Evolutionary conservation across 2,113 vertebrate species (phyloP), one percentile per base, ranked within the genome.

Genomic region (Indicator indicator): DNA sequence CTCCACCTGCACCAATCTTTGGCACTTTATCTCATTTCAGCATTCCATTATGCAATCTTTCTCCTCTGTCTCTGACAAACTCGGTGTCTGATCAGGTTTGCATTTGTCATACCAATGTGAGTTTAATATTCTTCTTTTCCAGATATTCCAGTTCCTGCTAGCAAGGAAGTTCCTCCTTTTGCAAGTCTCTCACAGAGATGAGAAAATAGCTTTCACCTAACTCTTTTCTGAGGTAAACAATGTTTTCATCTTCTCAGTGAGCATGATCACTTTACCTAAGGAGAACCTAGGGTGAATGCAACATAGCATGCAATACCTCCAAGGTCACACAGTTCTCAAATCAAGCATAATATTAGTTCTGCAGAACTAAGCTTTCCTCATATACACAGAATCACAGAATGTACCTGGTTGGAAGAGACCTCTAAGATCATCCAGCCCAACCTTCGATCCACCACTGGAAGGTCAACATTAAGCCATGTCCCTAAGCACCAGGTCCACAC

Each of bases 131-230:
- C 65, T n/a, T 82, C 84, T 94, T 83, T 89, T 55, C 40, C 70
- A 93, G 74, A 75, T 76, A 93, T 50, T 86, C 86, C 67, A 82
- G 77, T 72, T 82, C 50, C 70, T 76, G n/a, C 54, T 76, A 54
- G 50, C 48, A 65, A 86, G 50, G 36, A 86, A 86, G 65, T 75
- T 88, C 28, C 26, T 84, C 24, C 44, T 79, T 75, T 81, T 69
- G 50, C 67, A 69, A 82, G 72, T 65, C 40, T 75, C 70, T 82
- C 73, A 78, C 36, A 82, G 67, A 65, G 81, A 83, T 24, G 26
- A 94, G 70, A 89, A 91, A 84, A 84, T 1, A 26, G 46, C n/a
- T 78, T 86, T 70, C 64, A 54, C 23, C 12, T 64, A 60, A 72
- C 16, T 72, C 38, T 76, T 40, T 86, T 69, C 64, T 56, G 58